These are phyloP conservation scores for Ennomos quercinarius DNA, from an alignment of 2,888 invertebrate genomes.

Conservation along the genomic window DNA sequence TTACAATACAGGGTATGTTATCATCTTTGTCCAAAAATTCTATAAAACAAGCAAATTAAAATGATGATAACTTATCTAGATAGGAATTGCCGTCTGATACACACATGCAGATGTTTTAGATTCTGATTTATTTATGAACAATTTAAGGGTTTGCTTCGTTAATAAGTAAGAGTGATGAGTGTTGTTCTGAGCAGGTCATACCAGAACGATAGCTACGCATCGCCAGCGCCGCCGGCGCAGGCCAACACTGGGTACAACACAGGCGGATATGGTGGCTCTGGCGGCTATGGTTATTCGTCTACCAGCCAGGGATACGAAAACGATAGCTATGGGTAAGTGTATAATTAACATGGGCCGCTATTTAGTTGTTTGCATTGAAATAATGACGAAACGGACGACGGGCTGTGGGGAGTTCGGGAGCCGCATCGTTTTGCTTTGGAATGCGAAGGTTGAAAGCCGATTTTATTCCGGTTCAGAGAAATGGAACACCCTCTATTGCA, in stretches of 20 bases:
- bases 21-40: neutral
- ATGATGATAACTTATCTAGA: slow-evolving; percentile 61
- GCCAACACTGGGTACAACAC: slow-evolving; percentile 66
- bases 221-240: slow-evolving; percentile 67
- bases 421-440: too few relatives aligned
- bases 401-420: too few relatives aligned
- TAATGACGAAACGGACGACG: too few relatives aligned
- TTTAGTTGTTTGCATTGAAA: too few relatives aligned
- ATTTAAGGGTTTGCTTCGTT: too few relatives aligned
- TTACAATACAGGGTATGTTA: slow-evolving; percentile 67
- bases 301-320: slow-evolving; percentile 71
- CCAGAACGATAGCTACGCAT: slow-evolving; percentile 66
- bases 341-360: too few relatives aligned
- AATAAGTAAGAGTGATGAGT: too few relatives aligned
- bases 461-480: too few relatives aligned
- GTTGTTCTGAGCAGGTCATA: slow-evolving; percentile 61
- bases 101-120: slow-evolving; percentile 71
- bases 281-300: slow-evolving; percentile 73
- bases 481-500: too few relatives aligned
- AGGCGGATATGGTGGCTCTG: slow-evolving; percentile 64
- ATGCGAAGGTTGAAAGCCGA: too few relatives aligned
- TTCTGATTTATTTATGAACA: slow-evolving; percentile 52
- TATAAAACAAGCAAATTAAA: slow-evolving; percentile 1
- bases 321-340: slow-evolving; percentile 71
- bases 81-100: slow-evolving; percentile 84